Evolutionary conservation across 2,797 vertebrate genomes (phyloP).

Genomic region (Adrianichthys oophorus): DNA sequence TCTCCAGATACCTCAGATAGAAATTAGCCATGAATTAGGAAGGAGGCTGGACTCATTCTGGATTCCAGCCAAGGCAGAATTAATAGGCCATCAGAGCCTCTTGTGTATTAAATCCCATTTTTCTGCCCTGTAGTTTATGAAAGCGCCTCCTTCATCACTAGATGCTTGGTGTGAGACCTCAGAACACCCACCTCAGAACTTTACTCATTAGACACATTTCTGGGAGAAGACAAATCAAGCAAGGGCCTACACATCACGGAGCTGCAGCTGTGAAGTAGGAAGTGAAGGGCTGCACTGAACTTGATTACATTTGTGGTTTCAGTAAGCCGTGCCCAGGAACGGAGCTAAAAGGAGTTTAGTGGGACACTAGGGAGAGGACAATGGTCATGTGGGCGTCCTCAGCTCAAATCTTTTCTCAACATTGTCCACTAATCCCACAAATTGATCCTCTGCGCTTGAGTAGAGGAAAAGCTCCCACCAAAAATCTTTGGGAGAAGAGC

Average conservation of each 20-base stretch:
- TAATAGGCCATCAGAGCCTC: conserved; percentile 95
- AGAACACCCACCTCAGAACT: conserved; percentile 73
- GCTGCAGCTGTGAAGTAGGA: conserved; percentile 41
- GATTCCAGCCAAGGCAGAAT: conserved; percentile 90
- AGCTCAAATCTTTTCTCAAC: conserved; percentile 63
- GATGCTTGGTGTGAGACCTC: conserved; percentile 75
- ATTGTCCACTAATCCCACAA: conserved; percentile 69
- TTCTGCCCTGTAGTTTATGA: conserved; percentile 85
- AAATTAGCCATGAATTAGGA: conserved; percentile 96
- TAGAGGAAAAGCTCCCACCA: conserved; percentile 47
- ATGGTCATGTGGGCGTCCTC: conserved; percentile 58
- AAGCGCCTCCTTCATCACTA: conserved; percentile 79
- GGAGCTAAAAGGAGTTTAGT: conserved; percentile 66
- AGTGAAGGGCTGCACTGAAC: conserved; percentile 40
- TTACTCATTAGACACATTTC: conserved; percentile 80
- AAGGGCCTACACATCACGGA: conserved; percentile 46
- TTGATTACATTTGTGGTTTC: conserved; percentile 65
- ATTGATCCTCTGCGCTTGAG: conserved; percentile 66
- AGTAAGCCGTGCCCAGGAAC: conserved; percentile 53
- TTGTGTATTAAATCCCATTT: conserved; percentile 94
- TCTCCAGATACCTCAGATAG: conserved; percentile 92
- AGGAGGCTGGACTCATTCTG: conserved; percentile 88
- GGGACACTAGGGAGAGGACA: conserved; percentile 44
- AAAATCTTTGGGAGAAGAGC: conserved; percentile 58
- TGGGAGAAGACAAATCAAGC: conserved; percentile 67